Percentiles rank a stretch among this genome's conserved stretches.
These are phyloP conservation scores for Ditula angustiorana DNA, from an alignment of 2,888 invertebrate species.

Conservation along the genomic window DNA sequence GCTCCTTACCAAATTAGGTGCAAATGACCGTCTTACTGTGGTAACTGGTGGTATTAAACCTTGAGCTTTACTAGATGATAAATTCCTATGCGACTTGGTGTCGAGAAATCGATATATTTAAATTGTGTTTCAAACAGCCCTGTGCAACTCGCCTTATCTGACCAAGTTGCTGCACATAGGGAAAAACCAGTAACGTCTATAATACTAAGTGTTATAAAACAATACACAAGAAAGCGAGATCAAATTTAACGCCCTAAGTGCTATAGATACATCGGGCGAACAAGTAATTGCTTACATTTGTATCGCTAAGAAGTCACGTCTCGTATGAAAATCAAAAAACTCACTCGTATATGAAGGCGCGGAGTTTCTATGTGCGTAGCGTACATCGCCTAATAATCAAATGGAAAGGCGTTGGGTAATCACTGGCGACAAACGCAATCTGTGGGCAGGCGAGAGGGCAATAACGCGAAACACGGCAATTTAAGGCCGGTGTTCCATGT, in stretches of 20 bases:
- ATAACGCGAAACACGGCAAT: constrained; percentile 76
- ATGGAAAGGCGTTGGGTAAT: constrained; percentile 67
- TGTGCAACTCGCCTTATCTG: constrained; percentile 9
- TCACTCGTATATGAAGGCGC: constrained; percentile 67
- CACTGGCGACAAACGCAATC: constrained; percentile 69
- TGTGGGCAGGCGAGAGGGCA: constrained; percentile 69
- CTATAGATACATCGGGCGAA: background rate
- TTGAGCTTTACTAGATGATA: constrained; percentile 32
- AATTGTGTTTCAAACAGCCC: constrained; percentile 19
- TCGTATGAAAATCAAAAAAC: constrained; percentile 50
- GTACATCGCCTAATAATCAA: constrained; percentile 71
- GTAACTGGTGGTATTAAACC: constrained; percentile 28
- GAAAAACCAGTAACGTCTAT: constrained; percentile 7
- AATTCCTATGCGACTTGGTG: constrained; percentile 16
- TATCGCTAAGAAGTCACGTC: background rate
- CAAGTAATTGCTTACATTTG: constrained; percentile 1
- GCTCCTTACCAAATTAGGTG: constrained; percentile 35
- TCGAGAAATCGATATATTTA: constrained; percentile 32
- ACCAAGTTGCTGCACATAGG: constrained; percentile 7
- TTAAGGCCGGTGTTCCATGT: constrained; percentile 79
- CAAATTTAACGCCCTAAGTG: constrained; percentile 18
- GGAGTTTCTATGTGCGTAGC: constrained; percentile 61
- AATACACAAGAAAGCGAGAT: constrained; percentile 22
- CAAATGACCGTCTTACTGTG: constrained; percentile 21
- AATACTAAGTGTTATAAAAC: constrained; percentile 14